phyloP scores from a whole-genome alignment of 2,113 vertebrate species.

The Crotophaga sulcirostris region DNA sequence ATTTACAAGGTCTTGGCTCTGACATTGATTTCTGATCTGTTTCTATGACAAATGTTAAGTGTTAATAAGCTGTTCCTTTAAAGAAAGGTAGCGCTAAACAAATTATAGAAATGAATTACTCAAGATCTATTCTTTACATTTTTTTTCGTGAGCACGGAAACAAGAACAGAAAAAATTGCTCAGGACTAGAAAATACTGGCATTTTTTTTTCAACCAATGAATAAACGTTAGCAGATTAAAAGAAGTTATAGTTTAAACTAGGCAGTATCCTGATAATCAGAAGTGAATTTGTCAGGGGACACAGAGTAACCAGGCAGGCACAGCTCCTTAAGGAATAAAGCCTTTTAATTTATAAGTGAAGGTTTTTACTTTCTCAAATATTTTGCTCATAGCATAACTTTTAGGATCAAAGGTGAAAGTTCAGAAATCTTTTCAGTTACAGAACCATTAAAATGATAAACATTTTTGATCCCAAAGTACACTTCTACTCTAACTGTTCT shows the following conservation, averaged over 20 bases:
- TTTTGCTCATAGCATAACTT: neutral
- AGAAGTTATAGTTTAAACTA: neutral
- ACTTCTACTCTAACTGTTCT: slow-evolving; percentile 64
- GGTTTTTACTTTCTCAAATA: neutral
- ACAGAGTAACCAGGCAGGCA: neutral
- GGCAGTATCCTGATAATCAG: neutral
- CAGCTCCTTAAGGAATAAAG: neutral
- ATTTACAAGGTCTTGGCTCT: slow-evolving; percentile 64
- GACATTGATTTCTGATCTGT: slow-evolving; percentile 66
- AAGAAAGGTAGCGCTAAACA: slow-evolving; percentile 22
- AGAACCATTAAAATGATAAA: slow-evolving; percentile 71
- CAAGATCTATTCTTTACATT: neutral
- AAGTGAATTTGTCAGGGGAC: neutral
- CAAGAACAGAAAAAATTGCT: neutral
- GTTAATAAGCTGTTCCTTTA: slow-evolving; percentile 34
- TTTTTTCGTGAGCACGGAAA: neutral
- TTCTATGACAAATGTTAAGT: slow-evolving; percentile 41
- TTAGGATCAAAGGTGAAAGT: slow-evolving; percentile 4
- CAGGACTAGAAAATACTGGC: fast-evolving
- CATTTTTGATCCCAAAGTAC: slow-evolving; percentile 62
- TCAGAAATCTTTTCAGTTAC: slow-evolving; percentile 44
- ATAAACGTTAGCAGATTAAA: neutral
- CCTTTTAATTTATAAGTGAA: neutral
- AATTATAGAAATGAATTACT: slow-evolving; percentile 21
- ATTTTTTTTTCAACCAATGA: neutral